phyloP scores from a whole-genome alignment of 2,797 vertebrate genomes.

The Megaceryle alcyon region DNA sequence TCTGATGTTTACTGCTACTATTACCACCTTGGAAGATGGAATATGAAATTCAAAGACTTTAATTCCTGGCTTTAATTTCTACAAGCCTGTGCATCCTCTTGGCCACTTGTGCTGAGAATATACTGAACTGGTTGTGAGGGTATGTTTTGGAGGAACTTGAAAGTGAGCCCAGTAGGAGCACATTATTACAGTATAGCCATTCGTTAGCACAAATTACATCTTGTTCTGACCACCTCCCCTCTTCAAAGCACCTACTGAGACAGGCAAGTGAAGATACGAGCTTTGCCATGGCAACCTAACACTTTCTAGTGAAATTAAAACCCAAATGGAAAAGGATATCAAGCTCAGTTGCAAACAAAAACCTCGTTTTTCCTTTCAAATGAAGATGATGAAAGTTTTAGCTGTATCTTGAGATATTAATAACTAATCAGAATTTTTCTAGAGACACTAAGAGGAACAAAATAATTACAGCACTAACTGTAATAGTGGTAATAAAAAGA shows the following conservation, averaged over 20 bases:
- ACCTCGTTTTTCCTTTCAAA: background rate
- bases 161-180: background rate
- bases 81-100: background rate
- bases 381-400: constrained; percentile 12
- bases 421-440: constrained; percentile 6
- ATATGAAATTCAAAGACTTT: background rate
- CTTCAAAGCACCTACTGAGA: constrained; percentile 41
- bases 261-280: constrained; percentile 1
- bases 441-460: background rate
- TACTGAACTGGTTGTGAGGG: background rate
- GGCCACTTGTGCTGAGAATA: background rate
- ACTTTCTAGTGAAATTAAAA: constrained; percentile 51
- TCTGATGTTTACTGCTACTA: background rate
- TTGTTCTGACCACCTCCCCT: constrained; percentile 26
- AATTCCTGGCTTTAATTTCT: background rate
- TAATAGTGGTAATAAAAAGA: constrained; percentile 16
- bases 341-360: background rate
- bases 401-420: constrained; percentile 24
- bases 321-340: constrained; percentile 19
- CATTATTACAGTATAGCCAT: background rate
- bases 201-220: constrained; percentile 40
- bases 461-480: constrained; percentile 9
- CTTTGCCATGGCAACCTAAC: constrained; percentile 62
- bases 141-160: background rate
- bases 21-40: background rate